These are phyloP conservation scores for Chaetodon trifasciatus DNA, from an alignment of 2,797 vertebrate genomes.

Conservation along the genomic window DNA sequence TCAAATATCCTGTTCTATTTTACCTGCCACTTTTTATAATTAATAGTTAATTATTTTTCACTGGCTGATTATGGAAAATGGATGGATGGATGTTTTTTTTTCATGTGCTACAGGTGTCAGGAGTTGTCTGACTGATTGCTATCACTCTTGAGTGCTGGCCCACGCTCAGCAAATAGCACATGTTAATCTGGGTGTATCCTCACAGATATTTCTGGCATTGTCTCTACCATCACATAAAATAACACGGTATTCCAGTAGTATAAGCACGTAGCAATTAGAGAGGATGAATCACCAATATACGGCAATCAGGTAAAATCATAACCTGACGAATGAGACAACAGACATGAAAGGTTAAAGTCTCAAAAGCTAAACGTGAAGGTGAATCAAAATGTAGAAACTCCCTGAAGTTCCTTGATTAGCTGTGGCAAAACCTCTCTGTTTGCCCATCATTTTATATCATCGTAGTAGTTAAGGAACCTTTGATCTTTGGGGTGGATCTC, in stretches of 20 bases:
- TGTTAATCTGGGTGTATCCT: background rate
- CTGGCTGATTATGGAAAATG: background rate
- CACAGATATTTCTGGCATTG: background rate
- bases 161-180: background rate
- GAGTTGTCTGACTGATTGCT: background rate
- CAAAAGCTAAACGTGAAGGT: constrained; percentile 14
- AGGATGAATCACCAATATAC: background rate
- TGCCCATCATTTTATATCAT: constrained; percentile 68
- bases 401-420: constrained; percentile 16
- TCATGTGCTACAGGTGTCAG: background rate
- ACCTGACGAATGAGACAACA: background rate
- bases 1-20: background rate
- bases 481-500: constrained; percentile 74
- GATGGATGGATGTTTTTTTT: background rate
- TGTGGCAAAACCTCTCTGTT: background rate
- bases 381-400: constrained; percentile 15
- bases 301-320: background rate
- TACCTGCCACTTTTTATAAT: background rate
- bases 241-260: background rate
- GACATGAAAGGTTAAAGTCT: background rate
- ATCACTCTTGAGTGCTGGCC: background rate
- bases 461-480: constrained; percentile 67
- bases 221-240: background rate
- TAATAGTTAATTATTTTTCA: background rate
- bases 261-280: background rate